Evolutionary conservation across 2,113 vertebrate species (phyloP), one percentile per base, ranked within the genome.

Genomic region (Leptobrachium ailaonicum): DNA sequence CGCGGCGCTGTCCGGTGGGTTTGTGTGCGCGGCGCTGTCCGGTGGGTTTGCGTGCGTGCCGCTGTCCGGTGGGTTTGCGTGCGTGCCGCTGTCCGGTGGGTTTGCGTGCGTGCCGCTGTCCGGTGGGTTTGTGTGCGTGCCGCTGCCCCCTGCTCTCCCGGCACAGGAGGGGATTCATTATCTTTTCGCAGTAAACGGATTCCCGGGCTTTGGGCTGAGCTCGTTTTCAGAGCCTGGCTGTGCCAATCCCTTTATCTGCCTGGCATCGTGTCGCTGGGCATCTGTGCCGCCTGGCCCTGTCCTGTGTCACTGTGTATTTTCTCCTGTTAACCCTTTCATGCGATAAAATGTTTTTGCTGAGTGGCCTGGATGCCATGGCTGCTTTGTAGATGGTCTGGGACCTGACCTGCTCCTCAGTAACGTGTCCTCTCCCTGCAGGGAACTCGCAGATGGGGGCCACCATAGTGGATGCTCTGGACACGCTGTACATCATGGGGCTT

Each of bases 401-500:
- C 10, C 56, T 60, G 3, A 1, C 3, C 6, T 60, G 56, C 13
- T 14, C 13, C 3, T 60, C 3, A 60, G 13, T 14, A 12, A 13
- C 56, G 3, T 41, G 2, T 13, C 58, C 1, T 9, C 6, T 53
- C 66, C n/a, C 44, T n/a, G 9, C 43, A 79, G 98, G 98, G 85
- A 99, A 95, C 87, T 98, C 97, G 76, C 96, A 98, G 71, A 90
- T 99, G 84, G 98, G 98, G 82, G 98, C 98, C 78, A 96, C 96
- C 71, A 97, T 99, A 82, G 96, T 99, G 86, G 98, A 99, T 76
- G 97, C 98, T 63, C 86, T 99, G 87, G 98, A 99, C 91, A 98
- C 95, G 0, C 95, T 99, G 77, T 99, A 96, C 87, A 98, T 99
- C 82, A 99, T 99, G 98, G 98, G 97, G 41, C 95, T 99, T 74